Evolutionary conservation across 2,888 invertebrate species (phyloP).

Genomic region (Unio delphinus): DNA sequence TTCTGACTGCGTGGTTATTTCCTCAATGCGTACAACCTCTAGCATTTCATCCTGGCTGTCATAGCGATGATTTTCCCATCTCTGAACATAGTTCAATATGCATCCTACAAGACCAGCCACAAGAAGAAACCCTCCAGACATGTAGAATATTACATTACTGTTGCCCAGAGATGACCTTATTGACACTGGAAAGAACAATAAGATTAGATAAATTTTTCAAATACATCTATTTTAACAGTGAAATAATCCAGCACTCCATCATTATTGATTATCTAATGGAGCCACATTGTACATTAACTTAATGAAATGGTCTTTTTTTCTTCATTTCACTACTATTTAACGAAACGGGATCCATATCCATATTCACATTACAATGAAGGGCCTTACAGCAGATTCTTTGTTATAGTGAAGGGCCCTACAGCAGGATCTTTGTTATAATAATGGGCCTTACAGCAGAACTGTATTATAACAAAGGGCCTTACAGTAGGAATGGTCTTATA

Average conservation of each 20-base stretch:
- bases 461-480: no score
- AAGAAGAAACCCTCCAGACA: conserved; percentile 46
- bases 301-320: no score
- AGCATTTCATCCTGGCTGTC: conserved; percentile 18
- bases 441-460: no score
- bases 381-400: no score
- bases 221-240: conserved; percentile 1
- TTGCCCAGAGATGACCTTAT: conserved; percentile 33
- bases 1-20: conserved; percentile 17
- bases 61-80: conserved; percentile 21
- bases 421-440: no score
- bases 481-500: no score
- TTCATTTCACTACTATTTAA: no score
- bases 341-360: no score
- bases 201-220: not conserved
- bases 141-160: conserved; percentile 46
- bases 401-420: no score
- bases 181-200: conserved; percentile 24
- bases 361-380: no score
- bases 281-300: no score
- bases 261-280: no score
- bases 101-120: conserved; percentile 50
- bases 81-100: conserved; percentile 38
- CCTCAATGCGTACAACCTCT: conserved; percentile 30
- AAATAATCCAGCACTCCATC: not conserved